These are phyloP conservation scores for Prunella strophiata DNA, from an alignment of 2,797 vertebrate genomes.

Conservation along the genomic window DNA sequence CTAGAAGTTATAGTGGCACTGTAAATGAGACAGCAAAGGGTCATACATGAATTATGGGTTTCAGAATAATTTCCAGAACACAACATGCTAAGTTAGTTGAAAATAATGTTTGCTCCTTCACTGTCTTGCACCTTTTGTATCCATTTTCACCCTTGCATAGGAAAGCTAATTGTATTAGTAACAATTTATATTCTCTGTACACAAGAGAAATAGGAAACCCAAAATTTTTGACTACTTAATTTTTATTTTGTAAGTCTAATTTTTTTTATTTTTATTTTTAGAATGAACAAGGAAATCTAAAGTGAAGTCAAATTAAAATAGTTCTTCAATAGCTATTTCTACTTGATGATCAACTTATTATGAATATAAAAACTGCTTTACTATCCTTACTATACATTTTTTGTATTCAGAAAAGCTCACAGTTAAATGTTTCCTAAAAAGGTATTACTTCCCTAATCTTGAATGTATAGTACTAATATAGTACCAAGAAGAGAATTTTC, in stretches of 20 bases:
- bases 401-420: not conserved
- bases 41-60: constrained; percentile 17
- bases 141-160: not conserved
- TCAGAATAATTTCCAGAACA: not conserved
- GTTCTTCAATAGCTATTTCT: not conserved
- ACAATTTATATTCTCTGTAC: not conserved
- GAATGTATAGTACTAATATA: not conserved
- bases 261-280: not conserved
- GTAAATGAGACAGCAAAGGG: constrained; percentile 20
- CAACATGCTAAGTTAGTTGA: not conserved
- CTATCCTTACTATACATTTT: not conserved
- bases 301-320: not conserved
- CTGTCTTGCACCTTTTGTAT: not conserved
- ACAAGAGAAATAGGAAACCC: not conserved
- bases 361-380: not conserved
- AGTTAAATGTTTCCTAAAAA: not conserved
- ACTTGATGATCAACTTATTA: not conserved
- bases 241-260: not conserved
- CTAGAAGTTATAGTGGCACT: not conserved
- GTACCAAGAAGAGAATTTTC: not conserved
- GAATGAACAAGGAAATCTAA: not conserved
- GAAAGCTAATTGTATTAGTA: not conserved
- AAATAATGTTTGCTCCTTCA: not conserved
- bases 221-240: not conserved
- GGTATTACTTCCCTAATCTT: not conserved